phyloP scores from a whole-genome alignment of 2,113 vertebrate species.

The Percina caprodes region DNA sequence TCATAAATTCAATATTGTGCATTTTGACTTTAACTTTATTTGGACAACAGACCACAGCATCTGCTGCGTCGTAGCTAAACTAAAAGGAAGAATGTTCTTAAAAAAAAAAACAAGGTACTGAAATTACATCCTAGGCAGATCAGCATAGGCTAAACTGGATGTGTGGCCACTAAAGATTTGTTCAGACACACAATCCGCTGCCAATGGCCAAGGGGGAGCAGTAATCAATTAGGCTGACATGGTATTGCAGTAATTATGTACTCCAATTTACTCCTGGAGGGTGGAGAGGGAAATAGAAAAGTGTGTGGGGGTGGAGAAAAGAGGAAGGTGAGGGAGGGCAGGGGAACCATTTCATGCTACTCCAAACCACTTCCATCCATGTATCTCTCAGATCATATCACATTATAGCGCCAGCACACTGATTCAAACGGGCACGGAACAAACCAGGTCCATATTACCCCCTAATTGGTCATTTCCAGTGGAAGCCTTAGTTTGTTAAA shows the following conservation, averaged over 20 bases:
- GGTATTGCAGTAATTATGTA: constrained; percentile 78
- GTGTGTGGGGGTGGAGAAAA: constrained; percentile 25
- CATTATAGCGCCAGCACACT: constrained; percentile 72
- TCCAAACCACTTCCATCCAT: constrained; percentile 84
- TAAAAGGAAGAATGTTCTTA: constrained; percentile 23
- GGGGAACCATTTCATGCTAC: constrained; percentile 80
- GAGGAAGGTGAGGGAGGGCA: constrained; percentile 38
- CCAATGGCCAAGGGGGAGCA: constrained; percentile 73
- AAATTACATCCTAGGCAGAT: constrained; percentile 65
- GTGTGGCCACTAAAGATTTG: constrained; percentile 76
- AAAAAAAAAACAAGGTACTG: constrained; percentile 44
- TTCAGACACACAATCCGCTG: constrained; percentile 72
- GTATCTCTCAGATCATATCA: constrained; percentile 82
- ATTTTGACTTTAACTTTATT: constrained; percentile 31
- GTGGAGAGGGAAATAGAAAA: constrained; percentile 42
- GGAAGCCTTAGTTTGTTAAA: constrained; percentile 80
- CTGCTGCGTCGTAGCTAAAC: constrained; percentile 32
- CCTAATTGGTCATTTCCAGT: constrained; percentile 86
- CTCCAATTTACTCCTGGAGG: constrained; percentile 79
- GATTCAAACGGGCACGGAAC: constrained; percentile 81
- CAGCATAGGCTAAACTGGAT: constrained; percentile 54
- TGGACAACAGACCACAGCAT: constrained; percentile 30
- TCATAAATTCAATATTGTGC: constrained; percentile 19
- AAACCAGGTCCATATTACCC: constrained; percentile 80
- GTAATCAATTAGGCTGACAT: constrained; percentile 83